Base-by-base conservation (phyloP, 2,888 invertebrate species). In the Torymus tubicola region DNA sequence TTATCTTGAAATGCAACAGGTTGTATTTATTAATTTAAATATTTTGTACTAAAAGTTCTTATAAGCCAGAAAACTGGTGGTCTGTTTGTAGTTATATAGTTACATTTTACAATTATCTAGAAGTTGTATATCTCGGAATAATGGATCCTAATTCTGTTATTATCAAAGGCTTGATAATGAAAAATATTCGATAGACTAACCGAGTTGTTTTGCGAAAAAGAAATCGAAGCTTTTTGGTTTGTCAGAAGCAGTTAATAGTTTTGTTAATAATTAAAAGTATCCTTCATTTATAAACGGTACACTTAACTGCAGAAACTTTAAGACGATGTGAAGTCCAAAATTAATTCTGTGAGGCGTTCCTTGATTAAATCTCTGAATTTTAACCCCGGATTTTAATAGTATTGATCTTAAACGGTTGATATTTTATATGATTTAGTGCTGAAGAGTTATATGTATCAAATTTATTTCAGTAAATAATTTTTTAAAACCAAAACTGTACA, bases 61-160 rank as follows among this genome's bases (percentile, higher is more conserved):
- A 92, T 98, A 67, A 95, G 95, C 89, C 94, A 94, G 87, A 95
- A 94, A 86, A 93, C 94, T 78, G 94, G 94, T 74, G 94, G 95
- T 86, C 94, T 95, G 87, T 92, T 93, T 84, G 93, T 96, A 21
- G 21, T 21, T 85, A 92, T 95, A 70, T 95, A 95, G 88, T 93
- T 94, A 50, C 95, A 95, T 21, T 21, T 21, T 21, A 21, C 21
- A 21, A 2, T 21, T 21, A 21, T 21, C 21, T 21, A 92, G 96
- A 89, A 89, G 95, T 96, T 11, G 93, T 96, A 81, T 93, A 93
- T 77, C 92, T 94, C 73, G 96, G 97, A 85, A 93, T 95, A 72
- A 94, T 97, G 84, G 97, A 97, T 92, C 94, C 96, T 60, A 96
- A 96, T 91, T 96, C 97, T 64, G 97, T 95, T 80, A 92, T 96